A percentile compares a stretch with the other conserved stretches of the same genome.
Conservation (phyloP, 1,140 invertebrate genomes). For the Sitobion miscanthi region DNA sequence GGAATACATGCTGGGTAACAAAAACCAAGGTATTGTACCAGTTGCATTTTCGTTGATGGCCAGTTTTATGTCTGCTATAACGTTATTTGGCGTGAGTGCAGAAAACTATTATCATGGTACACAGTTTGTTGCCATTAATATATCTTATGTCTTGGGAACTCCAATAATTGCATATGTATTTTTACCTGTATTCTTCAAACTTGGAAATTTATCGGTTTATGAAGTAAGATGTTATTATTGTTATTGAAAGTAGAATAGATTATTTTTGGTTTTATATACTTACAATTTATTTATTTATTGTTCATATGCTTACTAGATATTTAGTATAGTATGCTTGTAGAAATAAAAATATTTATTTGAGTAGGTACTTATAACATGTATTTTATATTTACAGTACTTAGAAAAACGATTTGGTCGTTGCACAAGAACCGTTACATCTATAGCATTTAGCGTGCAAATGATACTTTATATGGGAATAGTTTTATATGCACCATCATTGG, state of each 20-base stretch:
- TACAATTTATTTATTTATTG: not conserved
- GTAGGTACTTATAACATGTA: not conserved
- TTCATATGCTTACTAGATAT: not conserved
- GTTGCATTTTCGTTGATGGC: conserved; percentile 89
- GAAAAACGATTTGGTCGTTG: conserved; percentile 78
- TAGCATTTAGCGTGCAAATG: conserved; percentile 83
- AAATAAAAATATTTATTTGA: not conserved
- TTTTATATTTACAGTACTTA: conserved; percentile 71
- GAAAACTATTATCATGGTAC: conserved; percentile 86
- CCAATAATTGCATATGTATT: conserved; percentile 83
- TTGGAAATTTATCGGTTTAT: conserved; percentile 87
- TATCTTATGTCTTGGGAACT: conserved; percentile 82
- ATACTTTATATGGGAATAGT: conserved; percentile 94
- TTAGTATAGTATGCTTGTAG: not conserved
- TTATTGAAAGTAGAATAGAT: not conserved
- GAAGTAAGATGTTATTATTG: conserved; percentile 67
- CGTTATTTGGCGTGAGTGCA: conserved; percentile 84
- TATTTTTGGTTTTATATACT: not conserved
- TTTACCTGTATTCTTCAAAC: conserved; percentile 86
- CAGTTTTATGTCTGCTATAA: conserved; percentile 94
- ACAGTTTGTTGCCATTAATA: conserved; percentile 83
- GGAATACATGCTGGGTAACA: conserved; percentile 83
- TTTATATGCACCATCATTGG: conserved; percentile 89
- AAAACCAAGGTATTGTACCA: conserved; percentile 77
- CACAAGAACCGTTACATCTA: conserved; percentile 70